Conservation (phyloP, 2,797 vertebrate species). For the Peromyscus attwateri region DNA sequence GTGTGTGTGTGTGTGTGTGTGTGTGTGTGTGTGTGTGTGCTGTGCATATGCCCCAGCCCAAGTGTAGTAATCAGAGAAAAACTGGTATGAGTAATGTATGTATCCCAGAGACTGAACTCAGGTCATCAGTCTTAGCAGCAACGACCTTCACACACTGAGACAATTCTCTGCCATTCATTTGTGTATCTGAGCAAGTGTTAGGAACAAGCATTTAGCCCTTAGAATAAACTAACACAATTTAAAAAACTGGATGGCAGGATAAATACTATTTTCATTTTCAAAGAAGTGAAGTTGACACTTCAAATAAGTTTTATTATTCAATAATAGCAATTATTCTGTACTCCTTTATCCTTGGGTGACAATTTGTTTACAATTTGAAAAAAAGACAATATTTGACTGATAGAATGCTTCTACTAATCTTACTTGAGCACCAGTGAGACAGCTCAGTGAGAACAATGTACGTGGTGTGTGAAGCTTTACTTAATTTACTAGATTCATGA, state of each 20-base stretch:
- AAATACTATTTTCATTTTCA: neutral
- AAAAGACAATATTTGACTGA: neutral
- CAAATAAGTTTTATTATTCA: neutral
- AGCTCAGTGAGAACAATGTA: neutral
- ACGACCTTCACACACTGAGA: neutral
- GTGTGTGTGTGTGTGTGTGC: neutral
- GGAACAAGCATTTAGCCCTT: neutral
- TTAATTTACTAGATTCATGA: neutral
- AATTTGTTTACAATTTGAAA: neutral
- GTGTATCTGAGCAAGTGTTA: neutral
- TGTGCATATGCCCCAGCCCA: neutral
- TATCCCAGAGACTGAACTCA: neutral
- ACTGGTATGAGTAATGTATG: neutral
- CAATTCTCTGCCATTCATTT: neutral
- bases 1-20: neutral
- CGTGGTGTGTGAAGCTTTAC: neutral
- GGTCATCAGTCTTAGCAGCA: neutral
- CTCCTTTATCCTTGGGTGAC: neutral
- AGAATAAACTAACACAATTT: neutral
- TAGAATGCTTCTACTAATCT: neutral
- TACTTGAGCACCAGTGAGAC: neutral
- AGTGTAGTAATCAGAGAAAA: neutral
- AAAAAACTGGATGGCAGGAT: neutral
- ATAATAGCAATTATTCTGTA: neutral
- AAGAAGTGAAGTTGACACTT: neutral